Conservation (phyloP, 2,113 vertebrate genomes). For the Corythaeola cristata region DNA sequence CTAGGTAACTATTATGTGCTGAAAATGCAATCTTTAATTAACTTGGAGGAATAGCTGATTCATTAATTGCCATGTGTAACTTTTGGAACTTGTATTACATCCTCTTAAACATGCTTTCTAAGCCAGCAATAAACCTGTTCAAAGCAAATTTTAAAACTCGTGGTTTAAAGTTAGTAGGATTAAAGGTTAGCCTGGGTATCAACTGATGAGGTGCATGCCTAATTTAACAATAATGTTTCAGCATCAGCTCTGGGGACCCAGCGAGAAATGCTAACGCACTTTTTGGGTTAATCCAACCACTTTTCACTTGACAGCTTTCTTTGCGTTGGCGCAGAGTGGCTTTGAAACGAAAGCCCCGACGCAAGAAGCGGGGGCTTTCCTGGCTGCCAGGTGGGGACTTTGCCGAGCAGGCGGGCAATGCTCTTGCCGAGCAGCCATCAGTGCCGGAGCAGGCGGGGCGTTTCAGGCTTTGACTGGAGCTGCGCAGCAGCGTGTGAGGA, state of each 20-base stretch:
- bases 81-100: background rate
- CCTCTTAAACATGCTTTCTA: background rate
- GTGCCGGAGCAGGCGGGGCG: background rate
- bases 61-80: conserved; percentile 18
- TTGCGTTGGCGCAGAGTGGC: background rate
- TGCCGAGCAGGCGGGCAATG: rapidly evolving
- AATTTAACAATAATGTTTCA: background rate
- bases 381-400: background rate
- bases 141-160: background rate
- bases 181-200: background rate
- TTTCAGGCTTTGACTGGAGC: background rate
- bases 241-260: background rate
- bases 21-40: conserved; percentile 36
- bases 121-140: background rate
- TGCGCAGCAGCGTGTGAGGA: rapidly evolving
- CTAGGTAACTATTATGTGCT: conserved; percentile 30
- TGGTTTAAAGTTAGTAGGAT: background rate
- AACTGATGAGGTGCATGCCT: background rate
- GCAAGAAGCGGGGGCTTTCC: background rate
- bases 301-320: background rate
- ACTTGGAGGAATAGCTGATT: conserved; percentile 16
- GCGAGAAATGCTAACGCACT: background rate
- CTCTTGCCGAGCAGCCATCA: rapidly evolving
- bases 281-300: background rate
- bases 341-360: background rate